These are phyloP conservation scores for Philantomba maxwellii DNA, from an alignment of 2,113 vertebrate species.

Conservation along the genomic window DNA sequence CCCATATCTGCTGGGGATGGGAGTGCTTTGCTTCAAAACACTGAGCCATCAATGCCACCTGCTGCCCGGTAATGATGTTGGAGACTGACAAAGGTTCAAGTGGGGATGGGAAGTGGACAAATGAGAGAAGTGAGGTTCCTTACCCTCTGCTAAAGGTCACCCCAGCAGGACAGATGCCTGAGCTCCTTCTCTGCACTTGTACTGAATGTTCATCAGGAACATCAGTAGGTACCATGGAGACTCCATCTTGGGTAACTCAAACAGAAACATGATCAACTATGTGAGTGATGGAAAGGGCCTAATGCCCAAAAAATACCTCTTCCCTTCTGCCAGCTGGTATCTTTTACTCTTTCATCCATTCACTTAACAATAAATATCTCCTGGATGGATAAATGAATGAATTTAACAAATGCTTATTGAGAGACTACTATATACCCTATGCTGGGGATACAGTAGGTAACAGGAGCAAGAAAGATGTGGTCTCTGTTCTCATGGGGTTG, in stretches of 20 bases:
- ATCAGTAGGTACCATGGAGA: background rate
- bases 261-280: background rate
- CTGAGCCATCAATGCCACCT: background rate
- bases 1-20: background rate
- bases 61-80: background rate
- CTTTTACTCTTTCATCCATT: background rate
- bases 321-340: background rate
- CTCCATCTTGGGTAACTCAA: background rate
- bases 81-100: background rate
- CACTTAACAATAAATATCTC: background rate
- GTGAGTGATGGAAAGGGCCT: background rate
- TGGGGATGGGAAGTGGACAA: background rate
- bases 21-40: background rate
- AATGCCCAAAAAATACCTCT: background rate
- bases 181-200: background rate
- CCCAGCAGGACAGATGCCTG: background rate
- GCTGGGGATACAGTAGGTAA: background rate
- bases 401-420: slow-evolving; percentile 4
- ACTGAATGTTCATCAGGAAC: background rate
- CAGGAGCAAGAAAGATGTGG: background rate
- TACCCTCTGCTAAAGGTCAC: background rate
- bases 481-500: background rate
- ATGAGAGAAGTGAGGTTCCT: background rate
- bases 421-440: background rate
- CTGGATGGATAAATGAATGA: background rate